Evolutionary conservation across 2,797 vertebrate species (phyloP).

Genomic region (Anableps anableps): DNA sequence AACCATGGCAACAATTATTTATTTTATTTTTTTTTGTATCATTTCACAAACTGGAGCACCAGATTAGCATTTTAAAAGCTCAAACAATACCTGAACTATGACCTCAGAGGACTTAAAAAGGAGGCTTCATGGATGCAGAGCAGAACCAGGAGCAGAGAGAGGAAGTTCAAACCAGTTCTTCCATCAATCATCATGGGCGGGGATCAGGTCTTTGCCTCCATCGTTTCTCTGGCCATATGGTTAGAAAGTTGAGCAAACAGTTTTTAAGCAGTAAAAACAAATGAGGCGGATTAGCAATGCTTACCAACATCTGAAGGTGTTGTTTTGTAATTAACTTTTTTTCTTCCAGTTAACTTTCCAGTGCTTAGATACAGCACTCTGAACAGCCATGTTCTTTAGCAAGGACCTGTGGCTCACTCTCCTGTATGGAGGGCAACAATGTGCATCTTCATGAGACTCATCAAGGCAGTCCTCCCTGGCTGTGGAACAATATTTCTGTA

Average conservation of each 20-base stretch:
- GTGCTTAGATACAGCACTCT: not conserved
- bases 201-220: too few species aligned
- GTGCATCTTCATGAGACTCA: not conserved
- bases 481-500: not conserved
- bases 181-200: not conserved
- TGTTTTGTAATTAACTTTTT: not conserved
- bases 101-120: not conserved
- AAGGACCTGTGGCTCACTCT: not conserved
- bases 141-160: too few species aligned
- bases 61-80: not conserved
- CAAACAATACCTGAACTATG: not conserved
- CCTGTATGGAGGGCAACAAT: not conserved
- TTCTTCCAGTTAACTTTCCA: not conserved
- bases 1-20: too few species aligned
- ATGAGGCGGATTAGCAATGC: not conserved
- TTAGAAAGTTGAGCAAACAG: too few species aligned
- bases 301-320: not conserved
- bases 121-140: not conserved
- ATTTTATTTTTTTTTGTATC: too few species aligned
- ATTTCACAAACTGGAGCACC: too few species aligned
- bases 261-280: not conserved
- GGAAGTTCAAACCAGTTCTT: not conserved
- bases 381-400: not conserved
- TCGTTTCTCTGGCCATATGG: not conserved
- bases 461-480: not conserved